Base-by-base conservation (phyloP, 1,140 invertebrate species). In the Pseudobourletiella spinata region DNA sequence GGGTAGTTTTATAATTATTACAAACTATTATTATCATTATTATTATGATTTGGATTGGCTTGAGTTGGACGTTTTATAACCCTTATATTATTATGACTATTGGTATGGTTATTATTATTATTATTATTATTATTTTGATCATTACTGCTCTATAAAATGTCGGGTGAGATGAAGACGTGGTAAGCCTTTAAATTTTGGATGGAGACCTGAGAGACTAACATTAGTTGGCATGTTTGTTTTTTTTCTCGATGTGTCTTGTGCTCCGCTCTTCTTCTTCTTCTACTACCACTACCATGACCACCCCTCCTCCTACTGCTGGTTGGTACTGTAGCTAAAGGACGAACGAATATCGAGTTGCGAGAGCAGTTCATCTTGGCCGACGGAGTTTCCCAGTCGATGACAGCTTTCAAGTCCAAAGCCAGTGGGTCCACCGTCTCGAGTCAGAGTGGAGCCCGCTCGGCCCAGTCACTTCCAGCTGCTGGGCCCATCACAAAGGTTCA, bases 351-450 rank as follows among this genome's bases (percentile, higher is more conserved):
- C 79, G 95, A 98, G 81, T 86, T 98, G 74, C 83, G 95, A 71
- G 95, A 98, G 80, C 91, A 97, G 82, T 98, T 98, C 81, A 95
- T 97, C 76, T 80, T 98, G 81, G 92, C 95, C 70, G 89, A 95
- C 76, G 93, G 94, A 73, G 93, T 96, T 66, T 95, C 91, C 74
- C 94, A 67, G 29, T 63, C 65, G 2, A 67, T 98, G 92, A 88
- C 92, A 72, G 89, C 91, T 71, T 97, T 98, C 84, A 88, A 88
- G 78, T 81, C 87, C 69, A 89, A 89, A 79, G 86, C 86, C 77
- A 88, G 88, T 74, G 85, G 87, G 52, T 72, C 71, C 75, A 86
- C 85, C 73, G 82, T 82, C 67, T 82, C 81, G 63, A 87, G 85
- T 74, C 79, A 84, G 72, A 83, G 82, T 69, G 74, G 71, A 58